Percentiles rank a stretch among this genome's conserved stretches.
Evolutionary conservation across 2,113 vertebrate species (phyloP).

Genomic region (Chitala chitala): DNA sequence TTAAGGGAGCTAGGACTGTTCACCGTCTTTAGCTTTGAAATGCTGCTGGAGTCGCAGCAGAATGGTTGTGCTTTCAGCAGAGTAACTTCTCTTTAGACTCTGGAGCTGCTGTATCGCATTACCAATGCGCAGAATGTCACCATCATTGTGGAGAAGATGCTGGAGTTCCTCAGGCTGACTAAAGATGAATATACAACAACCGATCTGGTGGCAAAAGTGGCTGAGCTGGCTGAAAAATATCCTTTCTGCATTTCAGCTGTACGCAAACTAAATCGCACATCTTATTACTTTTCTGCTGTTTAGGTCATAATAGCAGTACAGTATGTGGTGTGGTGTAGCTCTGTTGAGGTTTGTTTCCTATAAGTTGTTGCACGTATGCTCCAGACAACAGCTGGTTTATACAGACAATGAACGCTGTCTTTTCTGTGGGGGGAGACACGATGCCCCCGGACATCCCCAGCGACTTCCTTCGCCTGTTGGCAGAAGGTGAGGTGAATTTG

Average conservation of each 20-base stretch:
- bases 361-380: constrained; percentile 73
- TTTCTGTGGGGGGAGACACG: constrained; percentile 81
- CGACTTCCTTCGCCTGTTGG: constrained; percentile 82
- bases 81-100: constrained; percentile 66
- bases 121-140: constrained; percentile 88
- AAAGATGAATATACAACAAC: constrained; percentile 82
- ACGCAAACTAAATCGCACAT: no score
- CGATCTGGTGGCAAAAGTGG: constrained; percentile 82
- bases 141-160: constrained; percentile 93
- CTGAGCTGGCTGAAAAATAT: constrained; percentile 97
- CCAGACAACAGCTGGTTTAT: constrained; percentile 92
- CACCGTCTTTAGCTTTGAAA: background rate
- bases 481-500: constrained; percentile 70
- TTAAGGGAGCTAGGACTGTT: background rate
- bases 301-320: background rate
- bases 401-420: constrained; percentile 90
- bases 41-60: background rate
- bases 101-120: constrained; percentile 92
- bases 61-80: background rate
- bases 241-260: constrained; percentile 54
- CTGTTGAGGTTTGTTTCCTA: constrained; percentile 54
- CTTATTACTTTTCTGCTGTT: no score
- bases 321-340: background rate
- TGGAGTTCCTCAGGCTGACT: constrained; percentile 79
- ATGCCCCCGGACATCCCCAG: constrained; percentile 84